A percentile compares a stretch with the other conserved stretches of the same genome.
These are phyloP conservation scores for Taenaris catops DNA, from an alignment of 2,888 invertebrate genomes.

Conservation along the genomic window DNA sequence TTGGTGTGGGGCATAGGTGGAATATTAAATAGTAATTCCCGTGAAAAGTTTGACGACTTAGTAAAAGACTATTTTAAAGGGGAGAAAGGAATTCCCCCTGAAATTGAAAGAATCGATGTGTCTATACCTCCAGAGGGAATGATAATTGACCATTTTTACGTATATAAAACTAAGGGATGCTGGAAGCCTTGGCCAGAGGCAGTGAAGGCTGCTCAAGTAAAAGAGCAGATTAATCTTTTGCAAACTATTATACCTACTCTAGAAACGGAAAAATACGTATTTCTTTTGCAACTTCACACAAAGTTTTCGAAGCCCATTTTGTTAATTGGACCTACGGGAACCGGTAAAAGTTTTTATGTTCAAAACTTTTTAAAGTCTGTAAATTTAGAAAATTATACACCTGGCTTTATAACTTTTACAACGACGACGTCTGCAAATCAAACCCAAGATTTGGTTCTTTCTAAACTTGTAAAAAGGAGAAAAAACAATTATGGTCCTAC, in stretches of 20 bases:
- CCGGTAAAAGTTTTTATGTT: constrained; percentile 91
- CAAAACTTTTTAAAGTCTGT: constrained; percentile 86
- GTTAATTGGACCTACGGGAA: constrained; percentile 91
- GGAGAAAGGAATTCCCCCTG: constrained; percentile 53
- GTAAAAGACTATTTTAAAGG: constrained; percentile 74
- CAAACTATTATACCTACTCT: constrained; percentile 91
- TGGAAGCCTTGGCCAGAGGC: constrained; percentile 94
- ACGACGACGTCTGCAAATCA: constrained; percentile 90
- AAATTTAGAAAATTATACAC: constrained; percentile 84
- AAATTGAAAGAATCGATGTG: constrained; percentile 85
- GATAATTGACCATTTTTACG: constrained; percentile 90
- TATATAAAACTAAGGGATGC: constrained; percentile 89
- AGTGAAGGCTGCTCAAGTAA: constrained; percentile 74
- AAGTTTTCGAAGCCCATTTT: constrained; percentile 83
- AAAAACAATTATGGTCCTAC: constrained; percentile 89
- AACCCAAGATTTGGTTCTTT: constrained; percentile 88
- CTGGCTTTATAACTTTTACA: constrained; percentile 91
- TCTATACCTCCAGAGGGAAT: constrained; percentile 88
- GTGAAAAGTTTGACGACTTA: constrained; percentile 83
- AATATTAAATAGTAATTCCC: constrained; percentile 85
- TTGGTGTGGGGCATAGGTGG: constrained; percentile 93
- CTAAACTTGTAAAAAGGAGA: constrained; percentile 84
- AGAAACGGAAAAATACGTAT: constrained; percentile 90
- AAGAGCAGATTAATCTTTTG: constrained; percentile 82
- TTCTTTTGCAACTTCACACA: constrained; percentile 88